Conservation (phyloP, 2,113 vertebrate genomes). For the Ardeotis arabs region DNA sequence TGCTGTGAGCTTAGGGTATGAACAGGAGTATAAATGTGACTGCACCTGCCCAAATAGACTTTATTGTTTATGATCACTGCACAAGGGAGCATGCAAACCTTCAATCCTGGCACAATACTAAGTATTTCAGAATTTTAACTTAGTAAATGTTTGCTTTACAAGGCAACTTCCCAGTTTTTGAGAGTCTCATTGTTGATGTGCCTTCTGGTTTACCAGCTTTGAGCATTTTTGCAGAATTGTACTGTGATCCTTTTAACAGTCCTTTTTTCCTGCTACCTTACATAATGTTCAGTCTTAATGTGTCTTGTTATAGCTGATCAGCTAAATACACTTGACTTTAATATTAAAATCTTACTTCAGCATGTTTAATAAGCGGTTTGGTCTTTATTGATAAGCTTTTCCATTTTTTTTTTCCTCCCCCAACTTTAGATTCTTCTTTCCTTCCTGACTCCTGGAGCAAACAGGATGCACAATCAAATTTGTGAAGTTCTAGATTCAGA, state of each 20-base stretch:
- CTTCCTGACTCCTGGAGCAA: conserved; percentile 89
- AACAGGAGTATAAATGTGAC: neutral
- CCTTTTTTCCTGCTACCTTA: neutral
- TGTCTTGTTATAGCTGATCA: neutral
- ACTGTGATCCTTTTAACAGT: neutral
- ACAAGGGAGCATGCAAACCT: neutral
- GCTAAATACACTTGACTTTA: neutral
- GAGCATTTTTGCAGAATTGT: neutral
- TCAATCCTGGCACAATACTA: neutral
- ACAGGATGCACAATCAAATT: conserved; percentile 90
- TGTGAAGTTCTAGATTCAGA: conserved; percentile 91
- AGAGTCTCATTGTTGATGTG: neutral
- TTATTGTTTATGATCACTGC: accelerated
- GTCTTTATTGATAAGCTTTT: neutral
- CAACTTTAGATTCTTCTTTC: conserved; percentile 86
- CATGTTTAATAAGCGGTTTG: neutral
- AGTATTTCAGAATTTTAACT: neutral
- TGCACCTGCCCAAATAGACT: neutral
- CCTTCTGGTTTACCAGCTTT: neutral
- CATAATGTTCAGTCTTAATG: neutral
- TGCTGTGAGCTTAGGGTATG: neutral
- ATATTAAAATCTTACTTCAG: neutral
- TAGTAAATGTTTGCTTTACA: neutral
- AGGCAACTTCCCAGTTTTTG: neutral
- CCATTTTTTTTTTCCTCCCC: too few relatives aligned